A percentile compares a stretch with the other conserved stretches of the same genome.
Conservation (phyloP, 1,140 invertebrate species). For the Carcinoscorpius rotundicauda region DNA sequence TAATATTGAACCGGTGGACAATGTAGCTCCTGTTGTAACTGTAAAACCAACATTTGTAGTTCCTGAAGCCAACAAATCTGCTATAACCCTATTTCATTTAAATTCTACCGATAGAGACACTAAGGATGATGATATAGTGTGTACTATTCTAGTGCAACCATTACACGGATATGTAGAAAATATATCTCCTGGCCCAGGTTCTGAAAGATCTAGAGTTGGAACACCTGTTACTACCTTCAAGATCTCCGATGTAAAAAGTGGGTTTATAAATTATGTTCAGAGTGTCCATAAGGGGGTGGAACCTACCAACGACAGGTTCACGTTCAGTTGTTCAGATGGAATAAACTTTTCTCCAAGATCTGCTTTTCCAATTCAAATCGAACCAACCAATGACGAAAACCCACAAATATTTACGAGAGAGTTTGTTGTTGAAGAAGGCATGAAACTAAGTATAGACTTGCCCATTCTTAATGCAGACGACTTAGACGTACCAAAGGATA, state of each 20-base stretch:
- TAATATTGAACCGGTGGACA: slow-evolving; percentile 32
- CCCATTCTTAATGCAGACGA: slow-evolving; percentile 35
- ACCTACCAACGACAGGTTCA: slow-evolving; percentile 31
- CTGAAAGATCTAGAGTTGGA: slow-evolving; percentile 30
- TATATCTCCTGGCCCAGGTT: slow-evolving; percentile 29
- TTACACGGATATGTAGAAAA: slow-evolving; percentile 34
- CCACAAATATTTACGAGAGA: slow-evolving; percentile 33
- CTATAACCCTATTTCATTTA: slow-evolving; percentile 29
- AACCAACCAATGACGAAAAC: slow-evolving; percentile 36
- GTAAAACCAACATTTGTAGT: slow-evolving; percentile 26
- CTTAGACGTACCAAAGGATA: slow-evolving; percentile 32
- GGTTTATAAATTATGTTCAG: slow-evolving; percentile 35
- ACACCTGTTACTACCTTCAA: slow-evolving; percentile 33
- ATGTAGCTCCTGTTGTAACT: slow-evolving; percentile 27
- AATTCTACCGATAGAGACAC: slow-evolving; percentile 33
- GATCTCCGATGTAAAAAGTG: slow-evolving; percentile 27
- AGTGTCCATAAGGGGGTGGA: slow-evolving; percentile 35
- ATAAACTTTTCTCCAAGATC: slow-evolving; percentile 27
- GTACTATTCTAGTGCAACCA: slow-evolving; percentile 32
- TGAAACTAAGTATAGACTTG: slow-evolving; percentile 32
- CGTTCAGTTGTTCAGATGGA: slow-evolving; percentile 34
- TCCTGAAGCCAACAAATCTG: slow-evolving; percentile 30
- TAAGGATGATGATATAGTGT: slow-evolving; percentile 30
- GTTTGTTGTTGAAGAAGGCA: slow-evolving; percentile 36
- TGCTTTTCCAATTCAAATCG: slow-evolving; percentile 30